These are phyloP conservation scores for Pachymerium ferrugineum DNA, from an alignment of 2,888 invertebrate species.

Conservation along the genomic window DNA sequence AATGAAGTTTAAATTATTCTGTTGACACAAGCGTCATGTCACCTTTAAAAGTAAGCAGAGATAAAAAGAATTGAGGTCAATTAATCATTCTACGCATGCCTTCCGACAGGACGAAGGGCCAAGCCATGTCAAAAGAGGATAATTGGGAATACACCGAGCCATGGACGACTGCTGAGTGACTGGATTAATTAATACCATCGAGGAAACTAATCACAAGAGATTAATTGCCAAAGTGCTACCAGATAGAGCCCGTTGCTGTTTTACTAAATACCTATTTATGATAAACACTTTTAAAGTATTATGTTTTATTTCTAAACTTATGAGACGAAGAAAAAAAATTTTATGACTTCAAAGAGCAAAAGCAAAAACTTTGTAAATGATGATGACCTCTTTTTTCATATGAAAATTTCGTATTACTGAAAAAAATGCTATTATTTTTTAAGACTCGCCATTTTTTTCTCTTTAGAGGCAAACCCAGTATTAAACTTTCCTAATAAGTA, in stretches of 20 bases:
- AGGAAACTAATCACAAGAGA: conserved; percentile 28
- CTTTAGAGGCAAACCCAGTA: conserved; percentile 6
- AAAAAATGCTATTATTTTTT: conserved; percentile 21
- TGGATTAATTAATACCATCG: conserved; percentile 31
- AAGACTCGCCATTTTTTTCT: conserved; percentile 20
- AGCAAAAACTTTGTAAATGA: background rate
- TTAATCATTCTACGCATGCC: conserved; percentile 20
- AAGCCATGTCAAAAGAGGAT: conserved; percentile 3
- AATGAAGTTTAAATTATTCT: conserved; percentile 17
- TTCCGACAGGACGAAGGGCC: conserved; percentile 9
- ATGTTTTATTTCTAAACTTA: background rate
- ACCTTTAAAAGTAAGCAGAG: background rate
- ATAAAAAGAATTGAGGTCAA: conserved; percentile 22
- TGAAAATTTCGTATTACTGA: conserved; percentile 11
- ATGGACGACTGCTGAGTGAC: conserved; percentile 27
- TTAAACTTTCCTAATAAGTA: conserved; percentile 24
- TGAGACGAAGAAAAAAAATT: background rate
- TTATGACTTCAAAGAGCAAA: background rate
- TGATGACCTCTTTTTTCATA: conserved; percentile 2
- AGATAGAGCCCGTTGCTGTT: background rate
- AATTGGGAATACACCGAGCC: conserved; percentile 7
- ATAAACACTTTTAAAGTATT: background rate
- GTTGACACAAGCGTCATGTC: background rate
- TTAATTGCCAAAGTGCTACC: background rate
- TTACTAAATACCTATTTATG: background rate